Conservation (phyloP, 2,888 invertebrate species). For the Andrena chrysosceles region DNA sequence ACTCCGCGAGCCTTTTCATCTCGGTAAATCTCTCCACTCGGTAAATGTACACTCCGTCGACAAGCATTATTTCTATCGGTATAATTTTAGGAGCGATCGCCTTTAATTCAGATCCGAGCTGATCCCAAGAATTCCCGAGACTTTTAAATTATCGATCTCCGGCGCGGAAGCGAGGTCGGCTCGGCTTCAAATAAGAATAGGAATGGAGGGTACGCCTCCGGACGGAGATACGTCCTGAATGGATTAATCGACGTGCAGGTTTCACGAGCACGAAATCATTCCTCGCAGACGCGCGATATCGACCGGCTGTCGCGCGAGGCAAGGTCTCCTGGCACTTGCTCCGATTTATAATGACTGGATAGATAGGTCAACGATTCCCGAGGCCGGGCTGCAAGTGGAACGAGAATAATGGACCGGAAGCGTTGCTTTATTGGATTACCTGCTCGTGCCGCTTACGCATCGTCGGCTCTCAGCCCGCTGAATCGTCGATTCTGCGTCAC, state of each 20-base stretch:
- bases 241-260: conserved; percentile 18
- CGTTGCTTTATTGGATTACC: conserved; percentile 70
- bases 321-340: conserved; percentile 14
- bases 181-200: not conserved
- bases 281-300: conserved; percentile 30
- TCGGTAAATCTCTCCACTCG: not conserved
- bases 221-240: not conserved
- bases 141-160: not conserved
- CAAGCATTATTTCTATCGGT: not conserved
- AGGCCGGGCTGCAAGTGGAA: conserved; percentile 44
- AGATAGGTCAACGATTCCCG: conserved; percentile 63
- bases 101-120: not conserved
- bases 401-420: conserved; percentile 64
- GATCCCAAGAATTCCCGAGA: not conserved
- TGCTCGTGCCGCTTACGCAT: conserved; percentile 52
- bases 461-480: conserved; percentile 41
- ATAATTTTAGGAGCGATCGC: not conserved
- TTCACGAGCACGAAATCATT: conserved; percentile 11
- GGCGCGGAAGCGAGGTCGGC: not conserved
- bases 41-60: not conserved
- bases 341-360: conserved; percentile 63
- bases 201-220: not conserved
- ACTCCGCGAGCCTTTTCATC: not conserved
- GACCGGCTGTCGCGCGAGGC: conserved; percentile 30
- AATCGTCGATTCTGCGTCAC: conserved; percentile 60